Percentiles rank a stretch among this genome's conserved stretches.
phyloP scores from a whole-genome alignment of 2,888 invertebrate species.

The Platypus cylindrus region DNA sequence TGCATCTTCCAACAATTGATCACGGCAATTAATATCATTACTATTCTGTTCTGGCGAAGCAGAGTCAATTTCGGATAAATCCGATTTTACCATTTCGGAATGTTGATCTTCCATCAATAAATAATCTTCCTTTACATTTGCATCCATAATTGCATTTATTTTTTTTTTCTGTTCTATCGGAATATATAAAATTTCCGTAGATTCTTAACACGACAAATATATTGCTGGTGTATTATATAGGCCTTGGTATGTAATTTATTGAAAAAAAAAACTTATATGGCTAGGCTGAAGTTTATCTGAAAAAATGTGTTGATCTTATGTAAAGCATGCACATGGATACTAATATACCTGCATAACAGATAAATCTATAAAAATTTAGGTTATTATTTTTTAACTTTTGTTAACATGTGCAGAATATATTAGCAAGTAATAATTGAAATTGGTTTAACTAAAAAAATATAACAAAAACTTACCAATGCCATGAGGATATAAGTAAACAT shows the following conservation, averaged over 20 bases:
- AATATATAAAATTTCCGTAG: constrained; percentile 13
- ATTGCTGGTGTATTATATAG: too few relatives aligned
- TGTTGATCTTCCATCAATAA: constrained; percentile 11
- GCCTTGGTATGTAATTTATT: constrained; percentile 25
- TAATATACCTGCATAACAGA: neutral
- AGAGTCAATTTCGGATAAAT: constrained; percentile 28
- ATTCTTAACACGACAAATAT: too few relatives aligned
- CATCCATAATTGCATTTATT: constrained; percentile 25
- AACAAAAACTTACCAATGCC: constrained; percentile 34
- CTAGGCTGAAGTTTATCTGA: constrained; percentile 30
- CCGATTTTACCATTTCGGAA: constrained; percentile 24
- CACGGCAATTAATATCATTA: constrained; percentile 28
- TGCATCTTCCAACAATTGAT: constrained; percentile 32
- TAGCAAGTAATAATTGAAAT: neutral
- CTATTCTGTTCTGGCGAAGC: constrained; percentile 31
- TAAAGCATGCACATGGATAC: too few relatives aligned
- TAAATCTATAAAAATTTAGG: neutral
- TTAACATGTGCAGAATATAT: neutral
- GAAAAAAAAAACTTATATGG: constrained; percentile 29
- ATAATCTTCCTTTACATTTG: constrained; percentile 25
- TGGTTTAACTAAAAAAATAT: constrained; percentile 3
- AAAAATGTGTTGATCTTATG: constrained; percentile 16
- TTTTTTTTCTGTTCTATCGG: constrained; percentile 15
- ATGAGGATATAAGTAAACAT: constrained; percentile 34
- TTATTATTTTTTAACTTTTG: neutral